Conservation (phyloP, 2,113 vertebrate species). For the Corythornis vintsioides region DNA sequence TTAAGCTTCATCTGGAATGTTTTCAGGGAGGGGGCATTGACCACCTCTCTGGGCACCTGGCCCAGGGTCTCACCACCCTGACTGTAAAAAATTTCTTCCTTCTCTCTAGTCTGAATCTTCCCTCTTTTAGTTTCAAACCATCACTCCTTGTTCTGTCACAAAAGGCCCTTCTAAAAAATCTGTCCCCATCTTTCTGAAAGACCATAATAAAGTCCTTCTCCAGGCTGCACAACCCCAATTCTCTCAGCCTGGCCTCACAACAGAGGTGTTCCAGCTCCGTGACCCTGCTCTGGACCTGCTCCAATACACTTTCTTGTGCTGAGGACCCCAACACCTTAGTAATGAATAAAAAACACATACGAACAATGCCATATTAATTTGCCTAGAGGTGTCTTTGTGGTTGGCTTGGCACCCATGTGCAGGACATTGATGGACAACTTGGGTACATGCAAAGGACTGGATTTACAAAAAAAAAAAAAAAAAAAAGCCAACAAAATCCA, state of each 20-base stretch:
- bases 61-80: background rate
- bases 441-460: background rate
- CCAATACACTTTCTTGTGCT: background rate
- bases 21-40: background rate
- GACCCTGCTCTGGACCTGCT: background rate
- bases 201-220: background rate
- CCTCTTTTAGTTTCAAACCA: background rate
- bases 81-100: background rate
- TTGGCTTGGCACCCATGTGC: background rate
- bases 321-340: background rate
- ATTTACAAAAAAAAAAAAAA: background rate
- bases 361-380: background rate
- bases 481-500: background rate
- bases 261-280: background rate
- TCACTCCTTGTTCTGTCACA: background rate
- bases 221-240: background rate
- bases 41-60: background rate
- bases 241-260: background rate
- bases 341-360: accelerated
- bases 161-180: background rate
- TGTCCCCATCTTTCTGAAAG: background rate
- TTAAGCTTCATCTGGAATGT: background rate
- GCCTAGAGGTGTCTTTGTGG: accelerated
- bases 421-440: background rate
- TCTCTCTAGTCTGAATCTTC: background rate